Evolutionary conservation across 2,113 vertebrate species (phyloP), one percentile per base, ranked within the genome.

Genomic region (Pollimyrus isidori): DNA sequence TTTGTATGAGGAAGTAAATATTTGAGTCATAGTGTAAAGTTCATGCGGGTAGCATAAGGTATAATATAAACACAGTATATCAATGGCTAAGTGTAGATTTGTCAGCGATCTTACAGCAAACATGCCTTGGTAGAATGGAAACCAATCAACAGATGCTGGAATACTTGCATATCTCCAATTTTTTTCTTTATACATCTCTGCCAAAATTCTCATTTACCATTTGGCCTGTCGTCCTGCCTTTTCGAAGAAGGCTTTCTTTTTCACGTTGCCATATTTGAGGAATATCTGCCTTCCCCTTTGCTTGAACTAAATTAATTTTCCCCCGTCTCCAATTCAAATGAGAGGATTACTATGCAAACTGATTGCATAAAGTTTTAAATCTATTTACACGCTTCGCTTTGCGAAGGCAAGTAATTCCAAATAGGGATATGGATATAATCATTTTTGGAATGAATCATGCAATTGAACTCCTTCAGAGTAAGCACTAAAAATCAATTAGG

Each of bases 291-390:
- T n/a, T 90, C 39, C 39, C 42, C 4, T 53, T 23, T 80, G 65
- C 85, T 35, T 42, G 48, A 87, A 87, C 65, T 73, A 87, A 80
- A 89, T 53, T 13, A 65, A 49, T 65, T 50, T n/a, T 13, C 35
- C 0, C 19, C 30, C 15, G 17, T 52, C 46, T 19, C n/a, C 6
- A 35, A 17, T 65, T 35, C 17, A 39, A 21, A 56, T 69, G 35
- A 90, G 48, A 90, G 15, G 65, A 76, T 90, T 80, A 90, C 17
- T 17, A 65, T 73, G 11, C 30, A 50, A 42, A 58, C 35, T 89
- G 85, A 80, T 45, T 87, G 48, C 58, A 19, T 19, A 85, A 58
- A 87, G 62, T 90, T 90, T 87, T 73, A 46, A 90, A 53, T 90
- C 23, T 56, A 53, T 87, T 90, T 76, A 76, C 23, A 90, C 4